These are phyloP conservation scores for Protonibea diacanthus DNA, from an alignment of 2,797 vertebrate genomes.

Conservation along the genomic window DNA sequence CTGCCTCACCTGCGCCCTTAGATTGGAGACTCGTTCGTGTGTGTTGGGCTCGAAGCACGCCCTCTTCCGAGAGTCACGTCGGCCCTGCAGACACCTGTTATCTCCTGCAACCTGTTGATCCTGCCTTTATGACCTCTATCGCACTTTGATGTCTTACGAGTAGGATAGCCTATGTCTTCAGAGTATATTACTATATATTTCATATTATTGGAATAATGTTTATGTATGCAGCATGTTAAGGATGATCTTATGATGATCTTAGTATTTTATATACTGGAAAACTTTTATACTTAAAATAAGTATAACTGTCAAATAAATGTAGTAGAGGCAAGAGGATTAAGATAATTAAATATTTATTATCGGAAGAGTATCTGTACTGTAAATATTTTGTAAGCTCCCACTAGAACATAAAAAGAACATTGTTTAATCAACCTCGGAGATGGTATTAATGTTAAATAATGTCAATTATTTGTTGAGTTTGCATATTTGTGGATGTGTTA, in stretches of 20 bases:
- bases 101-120: too few species aligned
- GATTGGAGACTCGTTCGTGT: not conserved
- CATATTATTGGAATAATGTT: not conserved
- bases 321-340: too few species aligned
- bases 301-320: not conserved
- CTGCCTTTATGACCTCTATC: not conserved
- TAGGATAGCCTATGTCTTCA: not conserved
- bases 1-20: constrained; percentile 36
- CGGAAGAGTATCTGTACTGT: too few species aligned
- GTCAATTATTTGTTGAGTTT: not conserved
- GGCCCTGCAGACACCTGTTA: not conserved
- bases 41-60: constrained; percentile 29
- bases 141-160: accelerated
- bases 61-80: constrained; percentile 9
- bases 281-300: not conserved
- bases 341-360: too few species aligned
- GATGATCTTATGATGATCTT: too few species aligned
- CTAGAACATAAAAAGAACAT: too few species aligned
- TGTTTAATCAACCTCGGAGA: too few species aligned
- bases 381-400: too few species aligned
- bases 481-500: not conserved
- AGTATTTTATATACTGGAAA: not conserved
- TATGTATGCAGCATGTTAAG: not conserved
- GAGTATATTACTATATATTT: not conserved
- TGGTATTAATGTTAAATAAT: too few species aligned